A percentile compares a stretch with the other conserved stretches of the same genome.
phyloP scores from a whole-genome alignment of 2,797 vertebrate species.

The Loris lydekkerianus region DNA sequence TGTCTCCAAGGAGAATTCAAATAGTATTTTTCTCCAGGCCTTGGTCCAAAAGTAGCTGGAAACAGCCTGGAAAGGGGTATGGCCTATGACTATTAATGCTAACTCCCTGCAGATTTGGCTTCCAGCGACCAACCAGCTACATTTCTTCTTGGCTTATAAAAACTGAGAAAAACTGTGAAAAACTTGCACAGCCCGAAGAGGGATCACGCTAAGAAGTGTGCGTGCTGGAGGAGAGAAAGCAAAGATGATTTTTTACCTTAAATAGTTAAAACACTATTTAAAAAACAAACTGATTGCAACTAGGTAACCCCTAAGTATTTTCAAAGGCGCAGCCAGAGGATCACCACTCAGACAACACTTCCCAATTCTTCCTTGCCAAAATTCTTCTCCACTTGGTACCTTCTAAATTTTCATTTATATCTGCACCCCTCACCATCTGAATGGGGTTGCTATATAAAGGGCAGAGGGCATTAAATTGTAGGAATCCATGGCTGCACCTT shows the following conservation, averaged over 20 bases:
- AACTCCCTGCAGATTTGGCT: not conserved
- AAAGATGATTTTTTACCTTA: conserved; percentile 11
- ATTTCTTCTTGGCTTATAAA: not conserved
- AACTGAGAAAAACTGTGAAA: not conserved
- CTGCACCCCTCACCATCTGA: not conserved
- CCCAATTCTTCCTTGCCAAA: conserved; percentile 32
- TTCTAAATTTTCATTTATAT: conserved; percentile 62
- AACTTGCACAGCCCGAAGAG: not conserved
- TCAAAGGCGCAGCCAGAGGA: conserved; percentile 12
- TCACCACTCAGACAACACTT: conserved; percentile 40
- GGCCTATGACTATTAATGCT: not conserved
- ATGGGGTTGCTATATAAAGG: not conserved
- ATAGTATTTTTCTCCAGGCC: not conserved
- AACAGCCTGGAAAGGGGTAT: not conserved
- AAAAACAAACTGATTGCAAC: not conserved
- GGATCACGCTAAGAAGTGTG: not conserved
- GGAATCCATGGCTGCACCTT: not conserved
- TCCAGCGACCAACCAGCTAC: not conserved
- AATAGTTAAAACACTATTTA: conserved; percentile 41
- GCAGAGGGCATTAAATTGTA: not conserved
- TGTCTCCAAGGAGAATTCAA: conserved; percentile 61
- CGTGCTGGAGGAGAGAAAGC: not conserved
- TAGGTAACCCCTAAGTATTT: conserved; percentile 47
- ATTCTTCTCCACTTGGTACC: conserved; percentile 56
- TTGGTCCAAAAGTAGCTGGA: not conserved